These are phyloP conservation scores for Muscicapa adusta DNA, from an alignment of 2,113 vertebrate species.

Conservation along the genomic window DNA sequence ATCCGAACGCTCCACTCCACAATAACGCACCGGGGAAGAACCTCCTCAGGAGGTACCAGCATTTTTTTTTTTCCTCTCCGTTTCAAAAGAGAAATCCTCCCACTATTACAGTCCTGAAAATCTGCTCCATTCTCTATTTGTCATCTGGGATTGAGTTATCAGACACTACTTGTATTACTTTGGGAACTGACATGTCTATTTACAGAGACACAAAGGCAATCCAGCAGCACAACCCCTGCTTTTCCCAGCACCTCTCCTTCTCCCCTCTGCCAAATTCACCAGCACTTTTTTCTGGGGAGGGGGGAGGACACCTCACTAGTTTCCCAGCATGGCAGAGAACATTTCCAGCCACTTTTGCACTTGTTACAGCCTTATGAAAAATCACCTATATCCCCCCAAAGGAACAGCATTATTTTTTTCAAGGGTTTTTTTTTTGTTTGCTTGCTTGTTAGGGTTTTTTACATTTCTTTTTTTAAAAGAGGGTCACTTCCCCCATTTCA, in stretches of 20 bases:
- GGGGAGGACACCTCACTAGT: background rate
- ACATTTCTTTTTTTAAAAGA: background rate
- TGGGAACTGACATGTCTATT: constrained; percentile 68
- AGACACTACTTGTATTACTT: constrained; percentile 63
- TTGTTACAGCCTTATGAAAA: constrained; percentile 40
- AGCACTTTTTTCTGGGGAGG: background rate
- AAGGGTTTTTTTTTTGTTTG: background rate
- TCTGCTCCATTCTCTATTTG: constrained; percentile 57
- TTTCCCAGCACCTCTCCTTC: background rate
- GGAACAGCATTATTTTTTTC: background rate
- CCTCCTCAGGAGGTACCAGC: constrained; percentile 12
- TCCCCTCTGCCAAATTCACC: background rate
- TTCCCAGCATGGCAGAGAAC: constrained; percentile 7
- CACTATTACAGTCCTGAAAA: constrained; percentile 29
- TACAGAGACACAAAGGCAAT: constrained; percentile 74
- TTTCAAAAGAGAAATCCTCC: constrained; percentile 18
- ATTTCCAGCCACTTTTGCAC: constrained; percentile 55
- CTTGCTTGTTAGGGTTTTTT: background rate
- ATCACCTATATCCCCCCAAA: background rate
- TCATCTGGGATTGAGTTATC: constrained; percentile 68
- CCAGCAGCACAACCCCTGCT: constrained; percentile 3
- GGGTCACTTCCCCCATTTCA: constrained; percentile 60
- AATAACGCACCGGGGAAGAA: background rate
- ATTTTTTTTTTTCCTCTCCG: background rate
- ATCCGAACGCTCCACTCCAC: background rate